Evolutionary conservation across 2,888 invertebrate species (phyloP).

Genomic region (Anthrax anthrax): DNA sequence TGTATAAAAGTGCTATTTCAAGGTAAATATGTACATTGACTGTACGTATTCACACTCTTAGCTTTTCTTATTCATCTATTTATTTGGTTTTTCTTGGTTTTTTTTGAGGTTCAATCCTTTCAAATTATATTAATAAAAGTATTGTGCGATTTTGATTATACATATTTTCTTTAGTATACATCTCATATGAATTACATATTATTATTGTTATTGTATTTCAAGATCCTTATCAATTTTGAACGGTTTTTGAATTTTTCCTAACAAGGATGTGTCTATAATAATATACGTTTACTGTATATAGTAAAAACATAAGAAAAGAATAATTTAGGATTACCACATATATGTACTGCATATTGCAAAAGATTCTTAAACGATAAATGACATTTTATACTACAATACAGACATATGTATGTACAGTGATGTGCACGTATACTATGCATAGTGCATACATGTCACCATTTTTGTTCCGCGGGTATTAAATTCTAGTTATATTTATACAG

Average conservation of each 20-base stretch:
- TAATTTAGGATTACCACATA: neutral
- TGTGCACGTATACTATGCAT: no score
- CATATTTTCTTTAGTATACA: no score
- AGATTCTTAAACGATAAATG: conserved; percentile 5
- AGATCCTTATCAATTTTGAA: neutral
- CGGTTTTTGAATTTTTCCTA: neutral
- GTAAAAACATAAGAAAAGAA: neutral
- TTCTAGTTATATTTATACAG: neutral
- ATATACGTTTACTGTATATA: neutral
- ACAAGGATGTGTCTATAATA: neutral
- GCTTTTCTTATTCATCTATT: no score
- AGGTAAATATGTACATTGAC: no score
- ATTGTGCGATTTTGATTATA: neutral
- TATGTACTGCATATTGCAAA: neutral
- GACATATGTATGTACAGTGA: no score
- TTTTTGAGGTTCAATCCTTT: no score
- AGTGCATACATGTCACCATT: conserved; percentile 4
- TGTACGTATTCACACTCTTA: no score
- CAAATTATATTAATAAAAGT: neutral
- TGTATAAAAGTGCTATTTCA: no score
- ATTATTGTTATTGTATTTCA: no score
- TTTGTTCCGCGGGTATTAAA: neutral
- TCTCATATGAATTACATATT: no score
- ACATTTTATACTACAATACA: neutral
- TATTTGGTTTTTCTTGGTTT: no score